A percentile compares a stretch with the other conserved stretches of the same genome.
Evolutionary conservation across 2,113 vertebrate species (phyloP).

Genomic region (sheep (Ovis aries)): ARS-UI_Ramb_v3.0 NC_056056.1:106057001-106057500

Average conservation of each 20-base stretch:
- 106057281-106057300: neutral
- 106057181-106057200: neutral
- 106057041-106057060: neutral
- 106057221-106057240: neutral
- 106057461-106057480: neutral
- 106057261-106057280: neutral
- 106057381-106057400: neutral
- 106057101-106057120: neutral
- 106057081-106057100: neutral
- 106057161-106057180: neutral
- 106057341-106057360: neutral
- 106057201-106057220: neutral
- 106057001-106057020: neutral
- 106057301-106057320: neutral
- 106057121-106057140: neutral
- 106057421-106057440: neutral
- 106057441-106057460: neutral
- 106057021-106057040: neutral
- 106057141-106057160: neutral
- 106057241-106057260: neutral
- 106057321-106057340: neutral
- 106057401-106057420: neutral
- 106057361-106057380: neutral
- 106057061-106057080: neutral
- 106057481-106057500: neutral